Base-by-base conservation (phyloP, 2,113 vertebrate species). In the Dromas ardeola region DNA sequence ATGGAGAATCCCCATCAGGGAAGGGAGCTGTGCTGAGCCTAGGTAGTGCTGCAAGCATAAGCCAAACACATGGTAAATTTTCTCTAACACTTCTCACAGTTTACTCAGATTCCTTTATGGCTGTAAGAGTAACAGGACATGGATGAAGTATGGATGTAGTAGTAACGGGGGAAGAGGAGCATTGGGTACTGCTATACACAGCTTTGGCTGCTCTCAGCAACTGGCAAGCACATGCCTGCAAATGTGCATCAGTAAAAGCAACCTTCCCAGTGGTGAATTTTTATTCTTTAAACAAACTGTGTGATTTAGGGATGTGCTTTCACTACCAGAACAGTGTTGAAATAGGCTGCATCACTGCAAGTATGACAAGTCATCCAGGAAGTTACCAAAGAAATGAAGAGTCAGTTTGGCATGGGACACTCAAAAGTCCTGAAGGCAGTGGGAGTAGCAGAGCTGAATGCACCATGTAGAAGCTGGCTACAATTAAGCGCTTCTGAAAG, bases 391-490 rank as follows among this genome's bases (percentile, higher is more conserved):
- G 47, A 89, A 93, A 13, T 9, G 1, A 87, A 53, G 26, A 80
- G 58, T 45, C 53, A 47, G 9, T 72, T 43, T 81, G 63, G 52
- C 70, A 65, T 4, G 3, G 52, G 82, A 53, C 45, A 22, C 29
- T 38, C 25, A 25, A 8, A 27, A 74, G 74, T 40, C 80, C 71
- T 27, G 29, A 69, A 62, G 79, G 13, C 55, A 69, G 9, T 5
- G 45, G 61, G 20, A 92, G 29, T 1, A 88, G 76, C 76, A 83
- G 62, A 82, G 63, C 66, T 9, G n/a, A 49, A 13, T 1, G 15
- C 19, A 49, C 14, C 0, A 0, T 1, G 11, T 0, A 56, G 30
- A 70, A 72, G 13, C 38, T 45, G 55, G 27, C 12, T 53, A 9
- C 7, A n/a, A 5, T 36, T 15, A 76, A 88, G 13, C 29, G 19